Base-by-base conservation (phyloP, 64 coral and sea anemone species). In the Cladopsammia gracilis region DNA sequence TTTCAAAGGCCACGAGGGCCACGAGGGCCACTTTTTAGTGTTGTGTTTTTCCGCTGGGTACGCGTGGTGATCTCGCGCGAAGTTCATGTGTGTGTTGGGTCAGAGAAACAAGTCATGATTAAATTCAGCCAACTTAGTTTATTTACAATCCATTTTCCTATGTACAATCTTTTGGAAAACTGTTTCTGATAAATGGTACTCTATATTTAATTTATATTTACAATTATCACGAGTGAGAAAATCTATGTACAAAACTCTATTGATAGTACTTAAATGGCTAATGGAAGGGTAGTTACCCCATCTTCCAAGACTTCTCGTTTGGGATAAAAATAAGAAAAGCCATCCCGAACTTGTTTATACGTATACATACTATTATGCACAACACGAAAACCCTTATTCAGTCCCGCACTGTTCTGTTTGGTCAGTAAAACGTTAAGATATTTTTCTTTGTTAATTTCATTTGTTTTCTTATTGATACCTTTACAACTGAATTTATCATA, bases 401-500 rank as follows among this genome's bases (percentile, higher is more conserved):
- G 11, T 3, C 89, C 89, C 16, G 42, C 20, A 34, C 56, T 48
- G 54, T 2, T 22, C 22, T 56, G 62, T 34, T 81, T 81, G 23
- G 52, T 77, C 11, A 68, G 18, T 14, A 86, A 18, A 3, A 85
- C 81, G 16, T 85, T 85, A 1, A 85, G 15, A 47, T 85, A 85
- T 10, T 85, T 85, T 6, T 89, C 72, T 64, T 89, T 89, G 53
- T 54, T 62, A 22, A 89, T 76, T 3, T 75, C 68, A 26, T 89
- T 77, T 7, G 5, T 46, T 11, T 69, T 69, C 58, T 79, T 90
- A 44, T 79, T 90, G 20, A 79, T 22, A 42, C 74, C 75, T 25
- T 79, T 78, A 26, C 90, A 92, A 13, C 47, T 47, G 46, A 84
- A 92, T 46, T 92, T 85, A 51, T 60, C 78, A 8, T 85, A 25